Percentiles rank a stretch among this genome's conserved stretches.
Evolutionary conservation across 1,140 invertebrate genomes (phyloP).

Genomic region (Pissodes strobi): DNA sequence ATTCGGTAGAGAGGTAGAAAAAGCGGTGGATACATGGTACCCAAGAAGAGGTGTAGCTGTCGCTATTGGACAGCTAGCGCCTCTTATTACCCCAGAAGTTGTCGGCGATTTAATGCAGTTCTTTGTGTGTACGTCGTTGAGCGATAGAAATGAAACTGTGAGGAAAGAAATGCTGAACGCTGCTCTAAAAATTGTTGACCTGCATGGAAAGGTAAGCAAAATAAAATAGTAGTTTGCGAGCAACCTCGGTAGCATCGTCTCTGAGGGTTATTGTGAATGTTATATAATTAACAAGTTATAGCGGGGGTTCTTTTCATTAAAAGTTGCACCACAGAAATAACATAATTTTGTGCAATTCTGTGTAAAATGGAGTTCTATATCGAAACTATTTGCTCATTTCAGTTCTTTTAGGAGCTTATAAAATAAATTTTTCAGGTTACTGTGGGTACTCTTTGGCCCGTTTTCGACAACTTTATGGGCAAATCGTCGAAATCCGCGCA

Average conservation of each 20-base stretch:
- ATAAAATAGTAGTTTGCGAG: too few species aligned
- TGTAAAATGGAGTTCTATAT: too few species aligned
- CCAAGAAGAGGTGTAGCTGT: conserved; percentile 86
- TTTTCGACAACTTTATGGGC: conserved; percentile 88
- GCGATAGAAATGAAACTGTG: conserved; percentile 83
- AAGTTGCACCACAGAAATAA: too few species aligned
- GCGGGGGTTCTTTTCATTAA: too few species aligned
- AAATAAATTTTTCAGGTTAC: conserved; percentile 57
- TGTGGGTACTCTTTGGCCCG: conserved; percentile 76
- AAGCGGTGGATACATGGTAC: conserved; percentile 86
- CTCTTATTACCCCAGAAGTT: conserved; percentile 68
- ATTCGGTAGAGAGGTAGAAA: conserved; percentile 86
- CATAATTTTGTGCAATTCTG: too few species aligned
- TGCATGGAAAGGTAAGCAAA: conserved; percentile 70
- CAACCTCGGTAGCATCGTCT: too few species aligned
- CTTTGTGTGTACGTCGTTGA: conserved; percentile 86
- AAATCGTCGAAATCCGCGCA: conserved; percentile 87
- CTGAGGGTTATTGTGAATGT: too few species aligned
- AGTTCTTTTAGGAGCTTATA: too few species aligned
- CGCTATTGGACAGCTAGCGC: conserved; percentile 75
- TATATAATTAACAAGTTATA: too few species aligned
- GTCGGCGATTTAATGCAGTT: conserved; percentile 76
- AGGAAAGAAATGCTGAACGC: conserved; percentile 93
- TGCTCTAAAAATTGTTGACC: conserved; percentile 87
- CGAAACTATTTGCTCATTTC: too few species aligned